Percentiles rank a stretch among this genome's conserved stretches.
Conservation (phyloP, 2,113 vertebrate genomes). For the Aplodontia rufa region DNA sequence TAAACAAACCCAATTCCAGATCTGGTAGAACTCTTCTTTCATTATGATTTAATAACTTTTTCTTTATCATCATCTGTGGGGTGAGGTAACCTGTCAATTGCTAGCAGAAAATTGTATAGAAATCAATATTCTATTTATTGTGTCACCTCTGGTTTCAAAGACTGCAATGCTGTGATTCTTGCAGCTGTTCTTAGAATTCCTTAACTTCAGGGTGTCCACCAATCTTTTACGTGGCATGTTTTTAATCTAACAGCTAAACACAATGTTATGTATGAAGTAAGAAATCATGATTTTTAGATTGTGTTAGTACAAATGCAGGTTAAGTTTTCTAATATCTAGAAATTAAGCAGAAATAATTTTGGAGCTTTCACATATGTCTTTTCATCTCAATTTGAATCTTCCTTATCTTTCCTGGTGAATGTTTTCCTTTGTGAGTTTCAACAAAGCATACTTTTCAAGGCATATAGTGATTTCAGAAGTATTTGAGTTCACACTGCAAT, state of each 20-base stretch:
- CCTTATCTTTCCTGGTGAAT: neutral
- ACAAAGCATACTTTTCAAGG: neutral
- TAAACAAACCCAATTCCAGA: slow-evolving; percentile 9
- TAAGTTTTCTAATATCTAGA: neutral
- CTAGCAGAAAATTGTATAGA: slow-evolving; percentile 57
- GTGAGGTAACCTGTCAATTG: slow-evolving; percentile 2
- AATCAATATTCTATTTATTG: slow-evolving; percentile 33
- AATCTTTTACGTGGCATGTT: slow-evolving; percentile 16
- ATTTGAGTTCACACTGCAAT: neutral
- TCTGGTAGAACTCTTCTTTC: neutral
- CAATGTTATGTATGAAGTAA: neutral
- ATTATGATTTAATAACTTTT: neutral
- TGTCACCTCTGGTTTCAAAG: slow-evolving; percentile 30
- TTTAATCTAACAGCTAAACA: slow-evolving; percentile 4
- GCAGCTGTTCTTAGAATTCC: slow-evolving; percentile 38
- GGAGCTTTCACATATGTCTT: neutral
- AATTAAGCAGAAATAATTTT: slow-evolving; percentile 18
- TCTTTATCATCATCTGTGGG: slow-evolving; percentile 42
- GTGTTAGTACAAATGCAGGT: neutral
- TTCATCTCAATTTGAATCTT: neutral
- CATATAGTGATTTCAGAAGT: neutral
- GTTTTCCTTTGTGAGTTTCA: slow-evolving; percentile 23
- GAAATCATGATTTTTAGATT: slow-evolving; percentile 29
- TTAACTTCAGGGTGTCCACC: neutral
- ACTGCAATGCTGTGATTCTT: neutral